These are phyloP conservation scores for Bujurquina vittata DNA, from an alignment of 2,113 vertebrate species.

Conservation along the genomic window DNA sequence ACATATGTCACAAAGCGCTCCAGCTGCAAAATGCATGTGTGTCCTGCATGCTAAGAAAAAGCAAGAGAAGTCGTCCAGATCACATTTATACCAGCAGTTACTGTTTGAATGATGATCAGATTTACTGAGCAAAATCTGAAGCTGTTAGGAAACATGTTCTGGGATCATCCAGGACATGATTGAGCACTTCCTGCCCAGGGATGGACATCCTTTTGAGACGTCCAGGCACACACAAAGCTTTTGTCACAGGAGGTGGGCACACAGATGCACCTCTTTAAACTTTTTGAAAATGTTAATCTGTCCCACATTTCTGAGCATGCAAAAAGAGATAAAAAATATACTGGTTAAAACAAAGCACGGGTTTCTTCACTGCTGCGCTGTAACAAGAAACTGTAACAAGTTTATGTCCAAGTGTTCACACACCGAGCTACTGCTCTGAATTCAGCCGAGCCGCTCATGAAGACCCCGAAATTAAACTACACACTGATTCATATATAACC, in stretches of 20 bases:
- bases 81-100: too few species aligned
- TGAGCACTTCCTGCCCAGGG: rapidly evolving
- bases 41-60: not conserved
- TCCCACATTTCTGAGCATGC: too few species aligned
- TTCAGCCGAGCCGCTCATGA: too few species aligned
- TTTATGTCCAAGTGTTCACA: too few species aligned
- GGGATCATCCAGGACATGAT: not conserved
- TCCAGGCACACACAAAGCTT: not conserved
- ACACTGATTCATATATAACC: not conserved
- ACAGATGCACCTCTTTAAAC: too few species aligned
- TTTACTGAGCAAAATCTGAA: not conserved
- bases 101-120: not conserved
- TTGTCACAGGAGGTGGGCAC: not conserved
- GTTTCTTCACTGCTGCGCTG: too few species aligned
- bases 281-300: too few species aligned
- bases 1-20: not conserved
- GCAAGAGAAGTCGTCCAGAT: not conserved
- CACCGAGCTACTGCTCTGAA: too few species aligned
- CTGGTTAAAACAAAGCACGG: too few species aligned
- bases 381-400: too few species aligned
- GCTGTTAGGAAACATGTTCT: not conserved
- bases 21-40: not conserved
- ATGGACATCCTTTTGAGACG: not conserved
- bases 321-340: too few species aligned
- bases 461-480: not conserved